A percentile compares a stretch with the other conserved stretches of the same genome.
phyloP scores from a whole-genome alignment of 2,113 vertebrate species.

The Antechinus flavipes region DNA sequence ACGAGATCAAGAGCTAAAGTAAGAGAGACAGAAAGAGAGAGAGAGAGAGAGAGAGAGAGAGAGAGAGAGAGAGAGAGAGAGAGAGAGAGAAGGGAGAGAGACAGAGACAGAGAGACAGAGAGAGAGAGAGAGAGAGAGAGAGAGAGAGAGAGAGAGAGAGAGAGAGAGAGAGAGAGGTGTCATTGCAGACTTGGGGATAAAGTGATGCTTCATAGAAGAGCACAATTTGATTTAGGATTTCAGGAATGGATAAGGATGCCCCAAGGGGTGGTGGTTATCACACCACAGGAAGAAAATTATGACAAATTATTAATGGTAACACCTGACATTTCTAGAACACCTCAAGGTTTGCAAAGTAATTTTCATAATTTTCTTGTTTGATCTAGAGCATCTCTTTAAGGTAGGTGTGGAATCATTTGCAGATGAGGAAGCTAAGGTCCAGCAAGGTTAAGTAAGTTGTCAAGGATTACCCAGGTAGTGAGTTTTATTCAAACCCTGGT shows the following conservation, averaged over 20 bases:
- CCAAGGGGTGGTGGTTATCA: neutral
- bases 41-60: neutral
- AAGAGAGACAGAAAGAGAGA: too few relatives aligned
- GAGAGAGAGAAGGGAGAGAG: too few relatives aligned
- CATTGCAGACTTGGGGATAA: neutral
- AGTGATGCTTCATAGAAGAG: neutral
- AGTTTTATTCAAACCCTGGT: fast-evolving
- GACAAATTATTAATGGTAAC: neutral
- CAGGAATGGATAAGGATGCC: neutral
- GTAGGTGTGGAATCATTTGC: neutral
- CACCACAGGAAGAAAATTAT: neutral
- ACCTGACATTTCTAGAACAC: neutral
- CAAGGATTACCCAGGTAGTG: fast-evolving
- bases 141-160: too few relatives aligned
- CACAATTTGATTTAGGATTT: neutral
- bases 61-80: too few relatives aligned
- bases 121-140: neutral
- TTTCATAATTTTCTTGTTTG: too few relatives aligned
- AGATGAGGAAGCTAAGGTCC: neutral
- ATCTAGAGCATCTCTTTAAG: neutral
- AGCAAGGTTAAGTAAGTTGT: neutral
- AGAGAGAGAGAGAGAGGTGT: neutral
- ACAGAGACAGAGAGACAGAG: too few relatives aligned
- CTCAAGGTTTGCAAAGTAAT: too few relatives aligned
- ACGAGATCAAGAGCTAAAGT: too few relatives aligned